Evolutionary conservation across 2,113 vertebrate genomes (phyloP).

Genomic region (Chlorocebus sabaeus): DNA sequence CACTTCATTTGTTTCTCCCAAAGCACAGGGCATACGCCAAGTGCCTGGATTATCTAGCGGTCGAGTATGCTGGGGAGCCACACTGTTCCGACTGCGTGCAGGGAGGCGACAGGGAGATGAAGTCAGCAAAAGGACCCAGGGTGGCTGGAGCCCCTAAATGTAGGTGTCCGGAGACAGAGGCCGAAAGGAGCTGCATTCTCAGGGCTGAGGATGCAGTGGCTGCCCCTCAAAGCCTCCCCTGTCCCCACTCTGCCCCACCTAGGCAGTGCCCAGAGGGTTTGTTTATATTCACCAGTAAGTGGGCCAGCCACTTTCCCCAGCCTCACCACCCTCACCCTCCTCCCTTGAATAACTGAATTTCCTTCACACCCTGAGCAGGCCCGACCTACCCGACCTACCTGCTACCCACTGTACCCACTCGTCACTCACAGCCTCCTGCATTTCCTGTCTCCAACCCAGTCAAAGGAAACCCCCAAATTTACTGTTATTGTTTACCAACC

Average conservation of each 20-base stretch:
- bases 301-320: conserved; percentile 23
- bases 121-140: not conserved
- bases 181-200: not conserved
- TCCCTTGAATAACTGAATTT: conserved; percentile 28
- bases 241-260: not conserved
- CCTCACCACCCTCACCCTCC: not conserved
- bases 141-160: not conserved
- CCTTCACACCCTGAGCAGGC: conserved; percentile 26
- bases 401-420: not conserved
- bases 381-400: not conserved
- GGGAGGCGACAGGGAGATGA: not conserved
- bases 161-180: not conserved
- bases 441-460: conserved; percentile 58
- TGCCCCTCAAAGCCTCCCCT: not conserved
- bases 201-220: rapidly evolving
- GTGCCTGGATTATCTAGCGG: not conserved
- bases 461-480: conserved; percentile 57
- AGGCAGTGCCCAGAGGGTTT: not conserved
- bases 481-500: conserved; percentile 61
- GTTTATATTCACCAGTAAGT: not conserved
- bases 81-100: not conserved
- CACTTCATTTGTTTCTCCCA: not conserved
- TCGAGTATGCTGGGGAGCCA: not conserved
- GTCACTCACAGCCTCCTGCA: not conserved
- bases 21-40: not conserved